These are phyloP conservation scores for Ips nitidus DNA, from an alignment of 1,140 invertebrate species.

Conservation along the genomic window DNA sequence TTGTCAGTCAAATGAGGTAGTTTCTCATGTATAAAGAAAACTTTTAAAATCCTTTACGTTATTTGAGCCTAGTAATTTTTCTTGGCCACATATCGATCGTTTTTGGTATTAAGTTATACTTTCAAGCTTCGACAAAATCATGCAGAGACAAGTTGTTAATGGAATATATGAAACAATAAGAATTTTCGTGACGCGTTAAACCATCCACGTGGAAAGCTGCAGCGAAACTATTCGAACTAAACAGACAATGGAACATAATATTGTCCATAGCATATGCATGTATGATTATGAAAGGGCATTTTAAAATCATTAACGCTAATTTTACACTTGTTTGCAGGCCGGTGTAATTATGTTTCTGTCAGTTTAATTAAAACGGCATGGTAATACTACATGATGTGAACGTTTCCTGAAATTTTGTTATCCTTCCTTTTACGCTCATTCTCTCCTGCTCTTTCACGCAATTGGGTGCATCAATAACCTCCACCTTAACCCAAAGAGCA, in stretches of 20 bases:
- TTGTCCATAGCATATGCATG: background rate
- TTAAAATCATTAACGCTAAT: background rate
- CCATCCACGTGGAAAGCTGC: background rate
- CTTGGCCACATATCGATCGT: background rate
- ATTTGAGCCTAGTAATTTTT: too few species aligned
- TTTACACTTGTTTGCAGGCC: background rate
- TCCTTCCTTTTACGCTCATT: too few species aligned
- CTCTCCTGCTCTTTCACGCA: too few species aligned
- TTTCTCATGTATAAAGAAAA: too few species aligned
- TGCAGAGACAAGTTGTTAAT: too few species aligned
- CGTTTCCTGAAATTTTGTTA: too few species aligned
- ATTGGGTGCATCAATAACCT: too few species aligned
- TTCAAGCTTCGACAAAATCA: background rate
- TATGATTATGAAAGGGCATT: background rate
- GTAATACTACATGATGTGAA: too few species aligned
- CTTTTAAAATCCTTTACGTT: too few species aligned
- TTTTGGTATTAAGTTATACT: background rate
- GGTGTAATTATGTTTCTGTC: background rate
- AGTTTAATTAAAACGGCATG: slow-evolving; percentile 4
- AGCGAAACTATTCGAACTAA: background rate
- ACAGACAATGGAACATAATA: background rate
- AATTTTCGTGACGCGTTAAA: background rate
- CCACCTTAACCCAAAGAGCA: too few species aligned
- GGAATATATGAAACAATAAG: background rate
- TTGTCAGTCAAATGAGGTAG: too few species aligned